Percentiles rank a stretch among this genome's conserved stretches.
Conservation (phyloP, 2,797 vertebrate species). For the Glyptemys insculpta region DNA sequence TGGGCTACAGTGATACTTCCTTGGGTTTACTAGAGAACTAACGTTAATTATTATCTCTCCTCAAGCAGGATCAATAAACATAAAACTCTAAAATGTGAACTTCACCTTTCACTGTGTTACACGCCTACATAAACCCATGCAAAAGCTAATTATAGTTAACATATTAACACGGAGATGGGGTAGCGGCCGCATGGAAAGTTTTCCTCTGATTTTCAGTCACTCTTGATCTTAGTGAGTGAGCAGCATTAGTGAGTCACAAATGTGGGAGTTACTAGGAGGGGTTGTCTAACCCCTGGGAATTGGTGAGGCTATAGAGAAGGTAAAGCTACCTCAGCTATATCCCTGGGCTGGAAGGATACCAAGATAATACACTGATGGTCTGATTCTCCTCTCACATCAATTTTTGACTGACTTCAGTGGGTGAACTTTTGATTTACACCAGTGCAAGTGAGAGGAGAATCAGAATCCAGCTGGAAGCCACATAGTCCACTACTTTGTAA, state of each 20-base stretch:
- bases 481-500: neutral
- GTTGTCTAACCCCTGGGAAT: neutral
- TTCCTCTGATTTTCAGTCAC: neutral
- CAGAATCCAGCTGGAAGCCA: neutral
- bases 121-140: neutral
- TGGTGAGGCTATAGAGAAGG: neutral
- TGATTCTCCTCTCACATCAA: neutral
- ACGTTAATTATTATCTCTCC: slow-evolving; percentile 6
- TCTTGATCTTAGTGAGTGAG: neutral
- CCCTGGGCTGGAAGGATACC: neutral
- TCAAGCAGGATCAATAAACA: slow-evolving; percentile 42
- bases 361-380: neutral
- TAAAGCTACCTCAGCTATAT: neutral
- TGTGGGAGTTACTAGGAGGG: neutral
- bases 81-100: neutral
- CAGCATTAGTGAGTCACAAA: neutral
- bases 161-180: neutral
- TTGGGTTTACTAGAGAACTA: slow-evolving; percentile 19
- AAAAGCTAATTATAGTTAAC: slow-evolving; percentile 1
- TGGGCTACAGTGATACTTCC: neutral
- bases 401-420: neutral
- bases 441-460: neutral
- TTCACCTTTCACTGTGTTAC: neutral
- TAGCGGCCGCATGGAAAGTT: neutral
- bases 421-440: neutral